Percentiles rank a stretch among this genome's conserved stretches.
phyloP scores from a whole-genome alignment of 2,113 vertebrate species.

The Xiphorhynchus elegans region DNA sequence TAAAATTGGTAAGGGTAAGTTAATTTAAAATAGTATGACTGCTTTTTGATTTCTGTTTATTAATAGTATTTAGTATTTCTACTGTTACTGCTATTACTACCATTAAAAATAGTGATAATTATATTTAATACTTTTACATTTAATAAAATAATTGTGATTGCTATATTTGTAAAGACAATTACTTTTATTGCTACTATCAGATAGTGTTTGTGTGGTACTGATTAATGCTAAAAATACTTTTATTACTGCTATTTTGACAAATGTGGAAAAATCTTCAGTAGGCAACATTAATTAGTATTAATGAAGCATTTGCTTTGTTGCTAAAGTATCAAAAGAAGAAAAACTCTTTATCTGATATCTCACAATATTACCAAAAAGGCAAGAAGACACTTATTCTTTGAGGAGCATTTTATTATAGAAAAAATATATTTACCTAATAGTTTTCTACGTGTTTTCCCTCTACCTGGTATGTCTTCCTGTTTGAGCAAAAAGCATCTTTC shows the following conservation, averaged over 20 bases:
- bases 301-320: not conserved
- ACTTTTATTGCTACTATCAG: not conserved
- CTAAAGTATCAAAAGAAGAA: not conserved
- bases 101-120: not conserved
- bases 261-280: too few relatives aligned
- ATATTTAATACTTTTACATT: not conserved
- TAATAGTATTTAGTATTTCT: not conserved
- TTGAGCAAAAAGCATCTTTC: not conserved
- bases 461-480: not conserved
- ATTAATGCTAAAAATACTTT: not conserved
- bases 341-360: not conserved
- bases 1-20: not conserved
- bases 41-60: not conserved
- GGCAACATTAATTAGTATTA: not conserved
- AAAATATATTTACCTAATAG: not conserved
- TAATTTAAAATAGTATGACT: not conserved
- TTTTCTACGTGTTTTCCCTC: not conserved
- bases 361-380: not conserved
- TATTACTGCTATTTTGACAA: not conserved
- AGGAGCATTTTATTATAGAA: not conserved
- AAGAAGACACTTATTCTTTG: not conserved
- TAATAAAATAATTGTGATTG: not conserved
- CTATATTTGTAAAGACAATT: not conserved
- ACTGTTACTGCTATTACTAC: not conserved
- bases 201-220: not conserved